Base-by-base conservation (phyloP, 2,113 vertebrate genomes). In the Nothoprocta pentlandii region DNA sequence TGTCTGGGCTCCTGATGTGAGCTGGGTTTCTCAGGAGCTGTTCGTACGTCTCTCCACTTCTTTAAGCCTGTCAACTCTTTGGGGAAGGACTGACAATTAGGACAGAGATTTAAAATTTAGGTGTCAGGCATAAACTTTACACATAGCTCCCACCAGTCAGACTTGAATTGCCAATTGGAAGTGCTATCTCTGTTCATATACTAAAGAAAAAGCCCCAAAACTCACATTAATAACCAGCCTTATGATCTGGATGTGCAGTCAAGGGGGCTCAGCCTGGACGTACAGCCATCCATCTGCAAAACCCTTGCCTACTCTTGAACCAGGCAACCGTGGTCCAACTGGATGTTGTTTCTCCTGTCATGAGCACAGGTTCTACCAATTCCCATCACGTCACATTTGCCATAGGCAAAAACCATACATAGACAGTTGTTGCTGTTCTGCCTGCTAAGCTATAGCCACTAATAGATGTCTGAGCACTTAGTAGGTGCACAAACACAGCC, bases 251-350 rank as follows among this genome's bases (percentile, higher is more conserved):
- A 74, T 6, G 5, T 9, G 10, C 16, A 62, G 42, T 3, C 10
- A 46, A 54, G 15, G 26, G 34, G 36, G 4, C n/a, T 34, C 17
- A 78, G 54, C 2, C 39, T 30, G 41, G 66, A 80, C 39, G 58
- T 73, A 47, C 16, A 73, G 22, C 41, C 69, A 63, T 32, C 34
- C 67, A 79, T 44, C 30, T 73, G 61, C 14, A 53, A 59, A 42
- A 26, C 32, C n/a, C 2, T 0, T 41, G 14, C 1, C 0, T 9
- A n/a, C 5, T 85, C 32, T 76, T 20, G 36, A 19, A 62, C 39
- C 16, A 23, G 56, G 47, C 42, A 81, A 81, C 46, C 23, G 26
- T 30, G 67, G 46, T 1, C 0, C 10, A 58, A 63, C 11, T 61
- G 44, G 25, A 64, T 12, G 39, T 73, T 47, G 46, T 78, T 85